Conservation (phyloP, 1,140 invertebrate species). For the Aphidius gifuensis region DNA sequence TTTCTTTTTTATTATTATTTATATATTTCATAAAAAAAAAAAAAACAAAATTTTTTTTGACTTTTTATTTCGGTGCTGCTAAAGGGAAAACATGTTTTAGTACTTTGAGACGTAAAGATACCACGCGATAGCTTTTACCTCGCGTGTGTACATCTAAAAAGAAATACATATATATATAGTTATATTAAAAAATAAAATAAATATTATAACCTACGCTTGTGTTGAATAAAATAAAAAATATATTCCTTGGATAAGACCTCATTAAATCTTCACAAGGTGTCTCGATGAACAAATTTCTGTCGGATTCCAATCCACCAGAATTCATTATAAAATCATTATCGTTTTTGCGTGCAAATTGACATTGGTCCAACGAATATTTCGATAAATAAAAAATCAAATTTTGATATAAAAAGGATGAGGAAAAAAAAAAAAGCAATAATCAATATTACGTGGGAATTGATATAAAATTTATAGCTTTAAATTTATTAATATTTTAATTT, state of each 20-base stretch:
- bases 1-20: not conserved
- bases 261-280: slow-evolving; percentile 9
- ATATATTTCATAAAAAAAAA: not conserved
- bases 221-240: not conserved
- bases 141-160: slow-evolving; percentile 9
- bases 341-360: too few species aligned
- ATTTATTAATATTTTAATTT: not conserved
- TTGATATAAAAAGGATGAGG: not conserved
- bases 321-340: slow-evolving; percentile 6
- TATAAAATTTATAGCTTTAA: not conserved
- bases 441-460: slow-evolving; percentile 4
- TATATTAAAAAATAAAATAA: too few species aligned
- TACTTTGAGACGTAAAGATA: slow-evolving; percentile 47
- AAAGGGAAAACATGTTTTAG: slow-evolving; percentile 46
- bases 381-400: not conserved
- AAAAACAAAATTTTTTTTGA: not conserved
- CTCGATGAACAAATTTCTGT: slow-evolving; percentile 9
- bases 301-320: not conserved
- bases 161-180: too few species aligned
- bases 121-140: slow-evolving; percentile 34
- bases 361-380: not conserved
- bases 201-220: too few species aligned
- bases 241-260: not conserved
- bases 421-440: slow-evolving; percentile 5
- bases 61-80: slow-evolving; percentile 25